Evolutionary conservation across 2,113 vertebrate species (phyloP).

Genomic region (human): DNA sequence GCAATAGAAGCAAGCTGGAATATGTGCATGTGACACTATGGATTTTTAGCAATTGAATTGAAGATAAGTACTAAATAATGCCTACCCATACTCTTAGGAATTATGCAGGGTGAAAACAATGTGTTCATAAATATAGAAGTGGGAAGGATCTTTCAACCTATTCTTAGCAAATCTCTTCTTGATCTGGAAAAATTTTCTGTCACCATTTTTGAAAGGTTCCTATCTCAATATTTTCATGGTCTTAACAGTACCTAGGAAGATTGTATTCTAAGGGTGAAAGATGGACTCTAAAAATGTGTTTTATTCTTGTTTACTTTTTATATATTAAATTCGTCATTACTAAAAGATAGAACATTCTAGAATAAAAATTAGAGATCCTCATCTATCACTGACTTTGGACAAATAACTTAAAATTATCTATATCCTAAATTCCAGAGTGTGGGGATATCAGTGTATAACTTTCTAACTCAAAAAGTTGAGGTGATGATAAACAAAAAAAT

Average conservation of each 20-base stretch:
- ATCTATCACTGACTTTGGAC: neutral
- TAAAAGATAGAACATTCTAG: neutral
- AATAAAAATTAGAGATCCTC: neutral
- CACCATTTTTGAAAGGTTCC: neutral
- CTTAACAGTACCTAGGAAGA: neutral
- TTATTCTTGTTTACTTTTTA: neutral
- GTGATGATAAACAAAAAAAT: neutral
- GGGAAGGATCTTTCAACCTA: rapidly evolving
- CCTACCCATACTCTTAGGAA: neutral
- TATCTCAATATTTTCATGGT: neutral
- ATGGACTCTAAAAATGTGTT: neutral
- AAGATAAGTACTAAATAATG: neutral
- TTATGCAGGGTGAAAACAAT: neutral
- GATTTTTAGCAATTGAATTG: neutral
- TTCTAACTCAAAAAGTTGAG: neutral
- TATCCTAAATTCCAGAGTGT: neutral
- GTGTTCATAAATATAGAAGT: neutral
- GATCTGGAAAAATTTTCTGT: neutral
- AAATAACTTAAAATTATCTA: neutral
- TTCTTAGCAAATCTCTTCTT: neutral
- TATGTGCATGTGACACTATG: rapidly evolving
- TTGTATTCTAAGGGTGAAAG: neutral
- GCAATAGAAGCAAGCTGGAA: neutral
- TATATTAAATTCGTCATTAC: neutral
- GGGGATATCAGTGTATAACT: neutral